Percentiles rank a stretch among this genome's conserved stretches.
Conservation (phyloP, 2,113 vertebrate species). For the Cyrtonyx montezumae region DNA sequence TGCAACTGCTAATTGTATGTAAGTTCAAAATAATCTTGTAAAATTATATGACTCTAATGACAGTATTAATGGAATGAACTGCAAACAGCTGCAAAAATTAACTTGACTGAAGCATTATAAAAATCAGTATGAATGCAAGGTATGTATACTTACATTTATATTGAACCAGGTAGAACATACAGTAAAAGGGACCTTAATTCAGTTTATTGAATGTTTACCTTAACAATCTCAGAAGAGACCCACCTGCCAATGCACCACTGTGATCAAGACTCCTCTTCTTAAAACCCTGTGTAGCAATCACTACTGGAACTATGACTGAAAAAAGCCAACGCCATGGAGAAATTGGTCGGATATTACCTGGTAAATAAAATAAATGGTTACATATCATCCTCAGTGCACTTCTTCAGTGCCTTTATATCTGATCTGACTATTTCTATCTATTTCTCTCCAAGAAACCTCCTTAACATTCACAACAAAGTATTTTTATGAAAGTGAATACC, state of each 20-base stretch:
- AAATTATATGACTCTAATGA: not conserved
- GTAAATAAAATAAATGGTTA: not conserved
- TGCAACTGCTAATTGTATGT: not conserved
- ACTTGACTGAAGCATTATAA: not conserved
- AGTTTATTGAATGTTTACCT: not conserved
- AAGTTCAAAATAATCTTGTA: not conserved
- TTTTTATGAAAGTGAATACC: not conserved
- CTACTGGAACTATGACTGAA: constrained; percentile 88
- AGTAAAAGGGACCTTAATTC: not conserved
- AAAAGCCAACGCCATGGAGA: constrained; percentile 97
- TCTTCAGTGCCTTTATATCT: not conserved
- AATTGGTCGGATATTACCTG: constrained; percentile 88
- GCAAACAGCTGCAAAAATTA: not conserved
- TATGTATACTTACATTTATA: not conserved
- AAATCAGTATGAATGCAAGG: not conserved
- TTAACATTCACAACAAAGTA: not conserved
- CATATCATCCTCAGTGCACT: not conserved
- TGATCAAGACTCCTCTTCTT: constrained; percentile 90
- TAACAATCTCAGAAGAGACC: constrained; percentile 4
- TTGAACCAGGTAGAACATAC: not conserved
- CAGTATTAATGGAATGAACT: not conserved
- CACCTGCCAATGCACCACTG: constrained; percentile 91
- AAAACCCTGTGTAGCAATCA: constrained; percentile 80
- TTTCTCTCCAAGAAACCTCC: not conserved
- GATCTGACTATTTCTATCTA: not conserved